Evolutionary conservation across 2,797 vertebrate species (phyloP).

Genomic region (Aeoliscus strigatus): DNA sequence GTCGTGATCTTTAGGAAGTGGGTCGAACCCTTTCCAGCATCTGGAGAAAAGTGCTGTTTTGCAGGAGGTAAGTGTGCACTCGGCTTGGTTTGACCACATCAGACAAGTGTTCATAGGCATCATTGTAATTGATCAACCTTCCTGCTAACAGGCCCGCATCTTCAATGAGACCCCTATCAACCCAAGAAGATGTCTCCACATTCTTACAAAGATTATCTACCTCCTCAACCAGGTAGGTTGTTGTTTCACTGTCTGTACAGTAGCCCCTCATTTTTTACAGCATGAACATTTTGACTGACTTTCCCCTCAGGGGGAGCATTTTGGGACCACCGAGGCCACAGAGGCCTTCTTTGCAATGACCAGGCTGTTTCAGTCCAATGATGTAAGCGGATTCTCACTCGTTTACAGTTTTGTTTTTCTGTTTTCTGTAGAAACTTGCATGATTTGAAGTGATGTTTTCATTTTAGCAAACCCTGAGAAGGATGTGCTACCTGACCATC

Average conservation of each 20-base stretch:
- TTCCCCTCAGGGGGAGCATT: constrained; percentile 89
- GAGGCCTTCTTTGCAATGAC: constrained; percentile 99
- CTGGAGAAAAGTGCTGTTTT: constrained; percentile 96
- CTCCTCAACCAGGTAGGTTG: constrained; percentile 89
- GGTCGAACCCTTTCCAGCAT: constrained; percentile 96
- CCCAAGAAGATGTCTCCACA: constrained; percentile 94
- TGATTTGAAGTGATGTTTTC: background rate
- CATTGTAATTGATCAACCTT: background rate
- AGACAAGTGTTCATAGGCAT: background rate
- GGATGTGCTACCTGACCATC: constrained; percentile 98
- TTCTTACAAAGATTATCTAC: constrained; percentile 98
- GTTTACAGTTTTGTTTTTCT: background rate
- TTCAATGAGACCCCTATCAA: constrained; percentile 98
- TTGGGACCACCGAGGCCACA: constrained; percentile 94
- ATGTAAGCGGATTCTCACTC: constrained; percentile 73
- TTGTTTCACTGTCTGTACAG: background rate
- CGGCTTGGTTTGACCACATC: background rate
- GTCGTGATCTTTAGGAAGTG: constrained; percentile 79
- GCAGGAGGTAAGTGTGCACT: constrained; percentile 82
- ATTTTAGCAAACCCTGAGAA: constrained; percentile 89
- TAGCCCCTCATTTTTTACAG: too few relatives aligned
- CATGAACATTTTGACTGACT: background rate
- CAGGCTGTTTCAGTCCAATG: constrained; percentile 94
- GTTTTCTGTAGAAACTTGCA: too few relatives aligned
- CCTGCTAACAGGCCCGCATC: constrained; percentile 81